These are phyloP conservation scores for Pandemis heparana DNA, from an alignment of 2,888 invertebrate genomes.

Conservation along the genomic window DNA sequence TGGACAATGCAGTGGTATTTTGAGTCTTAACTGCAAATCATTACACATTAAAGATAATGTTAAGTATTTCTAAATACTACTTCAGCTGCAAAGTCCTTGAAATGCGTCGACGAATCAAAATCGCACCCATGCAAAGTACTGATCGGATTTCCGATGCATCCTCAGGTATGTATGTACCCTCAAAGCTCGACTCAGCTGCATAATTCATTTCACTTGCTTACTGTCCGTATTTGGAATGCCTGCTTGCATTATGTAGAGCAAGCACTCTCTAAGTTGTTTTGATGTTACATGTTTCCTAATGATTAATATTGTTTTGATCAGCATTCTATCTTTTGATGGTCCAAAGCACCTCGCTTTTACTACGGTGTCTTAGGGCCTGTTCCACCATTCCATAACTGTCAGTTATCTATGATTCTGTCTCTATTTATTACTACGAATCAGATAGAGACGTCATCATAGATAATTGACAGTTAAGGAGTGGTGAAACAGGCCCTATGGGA, in stretches of 20 bases:
- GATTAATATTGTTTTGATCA: background rate
- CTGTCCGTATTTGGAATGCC: conserved; percentile 68
- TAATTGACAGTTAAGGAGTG: no score
- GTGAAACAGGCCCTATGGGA: no score
- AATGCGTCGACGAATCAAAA: conserved; percentile 43
- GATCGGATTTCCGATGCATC: conserved; percentile 63
- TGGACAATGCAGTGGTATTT: no score
- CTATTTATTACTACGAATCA: no score
- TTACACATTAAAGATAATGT: no score
- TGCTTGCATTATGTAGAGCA: conserved; percentile 67
- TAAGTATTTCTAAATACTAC: background rate
- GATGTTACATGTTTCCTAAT: background rate
- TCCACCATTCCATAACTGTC: no score
- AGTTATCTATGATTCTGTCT: no score
- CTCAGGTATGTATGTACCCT: conserved; percentile 53
- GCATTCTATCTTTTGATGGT: background rate
- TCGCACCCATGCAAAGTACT: conserved; percentile 56
- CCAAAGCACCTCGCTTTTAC: background rate
- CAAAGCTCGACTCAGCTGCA: conserved; percentile 57
- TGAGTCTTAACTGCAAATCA: background rate
- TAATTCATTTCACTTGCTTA: conserved; percentile 68
- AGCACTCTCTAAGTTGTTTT: background rate
- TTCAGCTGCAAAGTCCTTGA: conserved; percentile 33
- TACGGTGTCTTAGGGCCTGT: no score
- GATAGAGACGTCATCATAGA: no score